These are phyloP conservation scores for Papilio gigon DNA, from an alignment of 2,888 invertebrate species.

Conservation along the genomic window DNA sequence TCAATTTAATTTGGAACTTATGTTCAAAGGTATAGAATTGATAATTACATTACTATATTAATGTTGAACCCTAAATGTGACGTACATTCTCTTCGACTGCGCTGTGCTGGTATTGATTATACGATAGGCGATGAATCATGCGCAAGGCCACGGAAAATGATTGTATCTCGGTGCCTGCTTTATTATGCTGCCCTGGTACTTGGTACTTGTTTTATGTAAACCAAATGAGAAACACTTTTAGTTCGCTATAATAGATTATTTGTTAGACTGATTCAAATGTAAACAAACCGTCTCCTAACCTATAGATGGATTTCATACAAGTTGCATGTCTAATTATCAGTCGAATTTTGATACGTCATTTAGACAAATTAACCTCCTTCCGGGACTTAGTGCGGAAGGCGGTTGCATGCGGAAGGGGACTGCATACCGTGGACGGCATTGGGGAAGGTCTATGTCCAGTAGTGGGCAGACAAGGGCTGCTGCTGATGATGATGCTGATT, in stretches of 20 bases:
- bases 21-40: not conserved
- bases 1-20: not conserved
- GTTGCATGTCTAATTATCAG: too few relatives aligned
- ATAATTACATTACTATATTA: conserved; percentile 4
- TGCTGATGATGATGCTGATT: too few relatives aligned
- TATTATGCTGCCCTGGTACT: conserved; percentile 52
- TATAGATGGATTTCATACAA: too few relatives aligned
- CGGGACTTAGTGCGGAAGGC: too few relatives aligned
- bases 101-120: conserved; percentile 40
- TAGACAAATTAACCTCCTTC: too few relatives aligned
- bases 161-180: conserved; percentile 46
- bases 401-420: too few relatives aligned
- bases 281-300: too few relatives aligned
- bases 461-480: too few relatives aligned
- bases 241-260: not conserved
- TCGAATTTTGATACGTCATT: too few relatives aligned
- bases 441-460: too few relatives aligned
- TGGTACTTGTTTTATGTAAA: conserved; percentile 48
- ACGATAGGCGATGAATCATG: conserved; percentile 53
- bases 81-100: conserved; percentile 36
- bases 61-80: conserved; percentile 36
- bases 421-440: too few relatives aligned
- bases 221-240: conserved; percentile 42
- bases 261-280: not conserved
- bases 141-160: conserved; percentile 51